Conservation (phyloP, 2,113 vertebrate genomes). For the Cebus imitator region DNA sequence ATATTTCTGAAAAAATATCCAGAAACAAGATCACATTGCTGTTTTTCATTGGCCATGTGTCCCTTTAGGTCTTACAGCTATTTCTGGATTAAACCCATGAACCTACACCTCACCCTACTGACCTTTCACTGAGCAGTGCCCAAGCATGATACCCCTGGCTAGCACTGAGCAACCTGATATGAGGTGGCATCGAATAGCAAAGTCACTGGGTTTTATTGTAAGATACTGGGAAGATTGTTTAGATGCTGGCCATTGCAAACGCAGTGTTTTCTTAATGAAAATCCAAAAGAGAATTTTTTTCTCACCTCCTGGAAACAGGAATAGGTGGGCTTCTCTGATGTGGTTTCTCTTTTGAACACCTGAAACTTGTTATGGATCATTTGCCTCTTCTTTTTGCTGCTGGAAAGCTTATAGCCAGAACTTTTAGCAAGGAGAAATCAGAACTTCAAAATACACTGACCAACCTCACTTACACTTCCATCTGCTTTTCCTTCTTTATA, state of each 20-base stretch:
- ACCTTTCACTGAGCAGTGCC: not conserved
- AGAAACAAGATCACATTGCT: not conserved
- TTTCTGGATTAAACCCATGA: slow-evolving; percentile 50
- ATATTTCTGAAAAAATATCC: not conserved
- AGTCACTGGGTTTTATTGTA: not conserved
- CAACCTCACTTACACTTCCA: not conserved
- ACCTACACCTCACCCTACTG: not conserved
- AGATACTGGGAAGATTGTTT: not conserved
- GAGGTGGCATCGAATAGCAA: not conserved
- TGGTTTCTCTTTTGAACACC: not conserved
- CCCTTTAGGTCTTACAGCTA: slow-evolving; percentile 17
- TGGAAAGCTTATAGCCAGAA: not conserved
- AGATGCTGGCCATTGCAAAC: not conserved
- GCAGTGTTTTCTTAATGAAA: not conserved
- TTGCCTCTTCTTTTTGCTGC: not conserved
- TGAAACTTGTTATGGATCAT: not conserved
- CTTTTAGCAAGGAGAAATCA: not conserved
- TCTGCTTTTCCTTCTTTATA: not conserved
- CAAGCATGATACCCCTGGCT: not conserved
- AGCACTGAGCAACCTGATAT: not conserved
- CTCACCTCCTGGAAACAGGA: not conserved
- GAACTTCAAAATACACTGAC: not conserved
- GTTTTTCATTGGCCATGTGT: not conserved
- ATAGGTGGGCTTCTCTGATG: not conserved
- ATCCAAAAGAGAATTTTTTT: not conserved